Percentiles rank a stretch among this genome's conserved stretches.
phyloP scores from a whole-genome alignment of 2,888 invertebrate genomes.

The Orchesellides sinensis region DNA sequence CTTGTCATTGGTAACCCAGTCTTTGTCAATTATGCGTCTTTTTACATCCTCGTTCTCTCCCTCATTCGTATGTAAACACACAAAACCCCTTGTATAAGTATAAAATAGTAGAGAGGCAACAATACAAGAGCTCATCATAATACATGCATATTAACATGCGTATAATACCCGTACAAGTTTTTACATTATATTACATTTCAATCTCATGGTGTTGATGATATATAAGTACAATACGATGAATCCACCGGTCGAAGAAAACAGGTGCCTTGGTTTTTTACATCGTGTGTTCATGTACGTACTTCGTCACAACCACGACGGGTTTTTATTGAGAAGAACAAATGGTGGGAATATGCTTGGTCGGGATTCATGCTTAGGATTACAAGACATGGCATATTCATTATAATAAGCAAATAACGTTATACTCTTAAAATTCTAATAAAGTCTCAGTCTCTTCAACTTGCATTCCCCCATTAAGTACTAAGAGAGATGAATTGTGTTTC shows the following conservation, averaged over 20 bases:
- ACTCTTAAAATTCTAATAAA: not conserved
- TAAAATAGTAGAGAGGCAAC: not conserved
- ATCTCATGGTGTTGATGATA: not conserved
- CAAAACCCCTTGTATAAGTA: constrained; percentile 5
- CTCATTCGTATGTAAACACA: constrained; percentile 3
- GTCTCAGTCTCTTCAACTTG: too few relatives aligned
- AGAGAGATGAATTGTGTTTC: constrained; percentile 6
- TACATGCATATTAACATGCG: not conserved
- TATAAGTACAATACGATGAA: constrained; percentile 23
- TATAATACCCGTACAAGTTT: too few relatives aligned
- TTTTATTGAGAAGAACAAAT: constrained; percentile 19
- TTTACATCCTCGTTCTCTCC: constrained; percentile 55
- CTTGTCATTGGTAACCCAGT: constrained; percentile 68
- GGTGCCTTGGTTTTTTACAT: constrained; percentile 1
- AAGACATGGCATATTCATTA: not conserved
- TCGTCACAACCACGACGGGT: not conserved
- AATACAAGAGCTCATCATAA: not conserved
- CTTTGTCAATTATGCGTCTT: constrained; percentile 67
- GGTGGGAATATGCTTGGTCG: constrained; percentile 1
- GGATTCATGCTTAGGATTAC: not conserved
- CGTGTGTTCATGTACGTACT: not conserved
- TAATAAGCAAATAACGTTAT: too few relatives aligned
- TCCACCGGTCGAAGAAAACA: constrained; percentile 2
- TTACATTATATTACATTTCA: not conserved
- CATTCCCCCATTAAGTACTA: too few relatives aligned